phyloP scores from a whole-genome alignment of 2,797 vertebrate genomes.

The Eospalax fontanierii region DNA sequence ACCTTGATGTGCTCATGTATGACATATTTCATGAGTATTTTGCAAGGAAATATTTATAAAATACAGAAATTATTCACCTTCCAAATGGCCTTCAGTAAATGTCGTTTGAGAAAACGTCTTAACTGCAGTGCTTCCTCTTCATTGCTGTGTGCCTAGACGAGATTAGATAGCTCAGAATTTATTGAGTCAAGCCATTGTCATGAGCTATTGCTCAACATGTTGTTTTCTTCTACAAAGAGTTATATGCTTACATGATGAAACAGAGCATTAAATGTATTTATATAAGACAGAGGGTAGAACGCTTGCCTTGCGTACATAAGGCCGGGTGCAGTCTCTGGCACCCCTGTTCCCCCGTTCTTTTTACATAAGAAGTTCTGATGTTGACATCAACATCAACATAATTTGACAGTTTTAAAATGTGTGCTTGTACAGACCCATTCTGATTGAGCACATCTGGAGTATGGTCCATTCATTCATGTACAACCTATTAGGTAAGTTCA shows the following conservation, averaged over 20 bases:
- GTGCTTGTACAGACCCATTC: not conserved
- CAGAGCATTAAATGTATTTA: conserved; percentile 34
- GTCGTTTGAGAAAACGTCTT: conserved; percentile 51
- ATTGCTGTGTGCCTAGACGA: conserved; percentile 25
- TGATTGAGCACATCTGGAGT: not conserved
- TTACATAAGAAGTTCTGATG: not conserved
- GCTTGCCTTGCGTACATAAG: not conserved
- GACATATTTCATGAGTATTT: conserved; percentile 57
- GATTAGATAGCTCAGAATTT: conserved; percentile 35
- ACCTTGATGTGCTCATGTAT: conserved; percentile 58
- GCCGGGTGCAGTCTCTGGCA: not conserved
- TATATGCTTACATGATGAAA: conserved; percentile 40
- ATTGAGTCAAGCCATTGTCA: conserved; percentile 26
- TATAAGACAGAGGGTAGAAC: not conserved
- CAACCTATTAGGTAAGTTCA: conserved; percentile 21
- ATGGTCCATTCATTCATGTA: not conserved
- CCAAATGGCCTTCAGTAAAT: conserved; percentile 41
- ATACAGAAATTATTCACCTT: conserved; percentile 57
- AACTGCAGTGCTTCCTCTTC: conserved; percentile 52
- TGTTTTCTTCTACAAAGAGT: conserved; percentile 33
- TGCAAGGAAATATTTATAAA: conserved; percentile 64
- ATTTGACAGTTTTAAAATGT: conserved; percentile 10
- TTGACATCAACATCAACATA: conserved; percentile 21
- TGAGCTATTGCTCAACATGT: conserved; percentile 7
- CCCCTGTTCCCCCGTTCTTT: not conserved